Evolutionary conservation across 2,113 vertebrate species (phyloP), one percentile per base, ranked within the genome.

Genomic region (Madoqua kirkii): DNA sequence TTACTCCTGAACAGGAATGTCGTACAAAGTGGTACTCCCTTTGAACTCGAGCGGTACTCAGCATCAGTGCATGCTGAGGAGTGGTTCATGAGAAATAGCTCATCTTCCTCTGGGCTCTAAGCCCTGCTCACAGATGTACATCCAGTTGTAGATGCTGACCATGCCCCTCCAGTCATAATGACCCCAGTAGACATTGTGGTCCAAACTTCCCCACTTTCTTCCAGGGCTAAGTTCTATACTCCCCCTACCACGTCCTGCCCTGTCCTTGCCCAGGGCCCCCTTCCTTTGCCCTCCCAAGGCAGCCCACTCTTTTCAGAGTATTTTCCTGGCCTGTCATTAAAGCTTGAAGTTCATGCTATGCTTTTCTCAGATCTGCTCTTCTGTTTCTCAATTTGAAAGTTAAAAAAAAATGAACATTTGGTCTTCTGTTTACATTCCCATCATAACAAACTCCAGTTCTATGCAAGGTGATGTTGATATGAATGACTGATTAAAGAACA

Each of bases 1-100:
- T n/a, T 71, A 19, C 13, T 16, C 45, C 59, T 74, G 78, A 17
- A 11, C 10, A 9, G 48, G 60, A 92, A 78, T 2, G 0, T 19
- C 1, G 0, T 8, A 54, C 3, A 5, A 25, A 25, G 40, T 25
- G 17, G 17, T 13, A 23, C n/a, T n/a, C 88, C 17, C 7, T 12
- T 36, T 40, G 21, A 17, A 7, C 19, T 17, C 4, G 3, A 90
- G 27, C 5, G 8, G 33, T 67, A 67, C 21, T 36, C 71, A 25
- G 21, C 64, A 36, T 71, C 64, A 71, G n/a, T 40, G 48, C 16
- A 14, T 11, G 12, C 17, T 10, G 12, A 90, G 9, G 21, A 64
- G 21, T 6, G 36, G 62, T 21, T 40, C n/a, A 0, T 43, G 87
- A 79, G 33, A 27, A 13, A 36, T 0, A 12, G 27, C 1, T 14